phyloP scores from a whole-genome alignment of 2,113 vertebrate genomes.

The Tragelaphus scriptus region DNA sequence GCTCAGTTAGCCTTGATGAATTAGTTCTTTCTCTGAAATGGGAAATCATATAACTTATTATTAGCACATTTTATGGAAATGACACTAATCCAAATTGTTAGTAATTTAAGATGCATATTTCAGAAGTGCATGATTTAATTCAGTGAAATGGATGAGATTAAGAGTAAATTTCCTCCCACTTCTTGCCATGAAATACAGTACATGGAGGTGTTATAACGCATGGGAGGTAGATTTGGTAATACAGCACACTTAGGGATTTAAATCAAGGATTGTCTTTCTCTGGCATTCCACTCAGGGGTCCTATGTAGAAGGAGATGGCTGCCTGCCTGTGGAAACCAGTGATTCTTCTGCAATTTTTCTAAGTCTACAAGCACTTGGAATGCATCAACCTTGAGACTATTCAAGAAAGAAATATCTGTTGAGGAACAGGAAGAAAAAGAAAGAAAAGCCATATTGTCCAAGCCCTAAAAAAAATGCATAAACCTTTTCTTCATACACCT shows the following conservation, averaged over 20 bases:
- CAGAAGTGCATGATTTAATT: constrained; percentile 74
- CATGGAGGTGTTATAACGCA: constrained; percentile 52
- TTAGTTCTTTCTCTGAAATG: constrained; percentile 74
- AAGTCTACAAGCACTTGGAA: neutral
- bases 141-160: constrained; percentile 69
- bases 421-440: neutral
- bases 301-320: neutral
- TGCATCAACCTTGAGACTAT: neutral
- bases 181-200: constrained; percentile 66
- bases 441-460: neutral
- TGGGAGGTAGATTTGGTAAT: constrained; percentile 31
- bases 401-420: neutral
- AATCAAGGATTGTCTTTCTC: neutral
- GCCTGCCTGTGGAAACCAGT: neutral
- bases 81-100: constrained; percentile 65
- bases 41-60: constrained; percentile 68
- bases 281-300: neutral
- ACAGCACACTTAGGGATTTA: constrained; percentile 31
- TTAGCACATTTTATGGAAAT: constrained; percentile 77
- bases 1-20: constrained; percentile 71
- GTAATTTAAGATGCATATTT: constrained; percentile 76
- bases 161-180: constrained; percentile 73
- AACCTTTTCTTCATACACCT: neutral
- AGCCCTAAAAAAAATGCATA: neutral
- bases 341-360: neutral